phyloP scores from a whole-genome alignment of 2,888 invertebrate species.

The Nomada lathburiana region DNA sequence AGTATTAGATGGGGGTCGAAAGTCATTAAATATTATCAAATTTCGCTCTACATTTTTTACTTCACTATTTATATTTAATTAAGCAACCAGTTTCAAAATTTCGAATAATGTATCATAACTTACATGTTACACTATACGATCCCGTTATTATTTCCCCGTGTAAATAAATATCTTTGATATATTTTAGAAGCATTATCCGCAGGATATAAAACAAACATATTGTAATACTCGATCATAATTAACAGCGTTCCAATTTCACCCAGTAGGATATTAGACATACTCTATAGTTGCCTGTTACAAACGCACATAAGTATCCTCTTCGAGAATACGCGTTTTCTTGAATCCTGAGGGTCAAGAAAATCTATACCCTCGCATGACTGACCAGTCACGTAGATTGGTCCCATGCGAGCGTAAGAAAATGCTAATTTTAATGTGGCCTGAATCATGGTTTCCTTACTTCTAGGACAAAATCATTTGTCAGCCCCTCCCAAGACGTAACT shows the following conservation, averaged over 20 bases:
- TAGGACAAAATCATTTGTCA: constrained; percentile 33
- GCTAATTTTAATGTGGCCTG: constrained; percentile 68
- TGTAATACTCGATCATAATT: no score
- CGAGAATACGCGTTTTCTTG: constrained; percentile 13
- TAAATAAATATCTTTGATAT: no score
- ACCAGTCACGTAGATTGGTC: constrained; percentile 61
- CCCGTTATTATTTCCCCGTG: no score
- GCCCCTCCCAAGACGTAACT: constrained; percentile 20
- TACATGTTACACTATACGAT: no score
- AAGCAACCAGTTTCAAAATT: no score
- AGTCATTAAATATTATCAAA: background rate
- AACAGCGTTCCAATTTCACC: no score
- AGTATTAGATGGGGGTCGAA: background rate
- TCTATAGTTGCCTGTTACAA: background rate
- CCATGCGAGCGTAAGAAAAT: constrained; percentile 75
- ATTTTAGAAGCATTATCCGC: no score
- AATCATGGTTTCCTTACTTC: constrained; percentile 37
- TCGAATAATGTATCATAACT: no score
- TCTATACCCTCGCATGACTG: constrained; percentile 75
- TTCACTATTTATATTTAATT: no score
- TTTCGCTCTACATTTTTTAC: background rate
- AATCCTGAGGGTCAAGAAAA: constrained; percentile 63
- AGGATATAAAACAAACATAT: no score
- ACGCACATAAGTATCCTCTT: background rate
- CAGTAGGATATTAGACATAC: no score